A percentile compares a stretch with the other conserved stretches of the same genome.
Evolutionary conservation across 2,797 vertebrate species (phyloP).

Genomic region (Enteromius fasciolatus): DNA sequence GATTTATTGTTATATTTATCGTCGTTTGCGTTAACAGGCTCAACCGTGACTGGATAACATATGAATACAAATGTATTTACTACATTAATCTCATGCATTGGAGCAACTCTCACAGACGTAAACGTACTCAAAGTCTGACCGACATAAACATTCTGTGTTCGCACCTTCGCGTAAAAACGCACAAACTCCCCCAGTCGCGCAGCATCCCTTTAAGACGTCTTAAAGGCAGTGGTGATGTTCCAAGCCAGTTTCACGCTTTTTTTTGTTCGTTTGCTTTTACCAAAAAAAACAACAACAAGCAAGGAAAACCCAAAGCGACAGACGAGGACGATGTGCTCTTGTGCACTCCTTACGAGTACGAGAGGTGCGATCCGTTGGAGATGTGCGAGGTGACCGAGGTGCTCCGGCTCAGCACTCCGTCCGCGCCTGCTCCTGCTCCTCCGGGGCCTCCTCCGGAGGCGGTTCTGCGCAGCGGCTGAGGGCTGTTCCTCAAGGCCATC

Average conservation of each 20-base stretch:
- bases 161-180: constrained; percentile 38
- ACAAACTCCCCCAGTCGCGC: background rate
- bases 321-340: background rate
- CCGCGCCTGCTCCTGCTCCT: constrained; percentile 54
- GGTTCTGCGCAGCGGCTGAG: constrained; percentile 88
- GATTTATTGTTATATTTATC: background rate
- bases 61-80: constrained; percentile 74
- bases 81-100: constrained; percentile 65
- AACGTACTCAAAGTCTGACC: constrained; percentile 69
- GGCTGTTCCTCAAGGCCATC: constrained; percentile 88
- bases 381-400: constrained; percentile 93
- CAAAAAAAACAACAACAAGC: constrained; percentile 56
- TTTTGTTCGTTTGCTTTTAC: background rate
- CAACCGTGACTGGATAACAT: constrained; percentile 72
- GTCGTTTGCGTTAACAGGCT: background rate
- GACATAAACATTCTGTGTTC: constrained; percentile 72
- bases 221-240: constrained; percentile 79
- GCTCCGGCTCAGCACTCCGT: constrained; percentile 83
- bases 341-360: constrained; percentile 81
- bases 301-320: background rate
- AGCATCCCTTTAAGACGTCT: constrained; percentile 76
- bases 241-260: constrained; percentile 57
- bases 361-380: constrained; percentile 90
- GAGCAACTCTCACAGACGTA: constrained; percentile 65
- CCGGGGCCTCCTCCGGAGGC: constrained; percentile 84